phyloP scores from a whole-genome alignment of 1,140 invertebrate species.

The Parapsyche elsis region DNA sequence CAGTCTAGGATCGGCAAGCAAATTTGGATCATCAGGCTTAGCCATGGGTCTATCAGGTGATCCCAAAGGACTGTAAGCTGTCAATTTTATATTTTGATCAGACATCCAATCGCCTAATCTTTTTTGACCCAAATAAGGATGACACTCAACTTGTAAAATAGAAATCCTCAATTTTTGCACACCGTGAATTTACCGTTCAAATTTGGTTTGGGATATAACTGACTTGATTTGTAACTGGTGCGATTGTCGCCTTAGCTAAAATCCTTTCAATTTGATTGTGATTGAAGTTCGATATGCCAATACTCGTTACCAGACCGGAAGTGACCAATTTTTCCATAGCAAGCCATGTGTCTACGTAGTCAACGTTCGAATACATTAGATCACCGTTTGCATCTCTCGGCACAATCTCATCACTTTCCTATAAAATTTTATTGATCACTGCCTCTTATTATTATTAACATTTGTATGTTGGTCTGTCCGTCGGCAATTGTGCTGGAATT shows the following conservation, averaged over 20 bases:
- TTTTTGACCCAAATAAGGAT: conserved; percentile 80
- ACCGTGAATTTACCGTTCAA: neutral
- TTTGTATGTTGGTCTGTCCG: neutral
- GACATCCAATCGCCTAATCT: conserved; percentile 77
- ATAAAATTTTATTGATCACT: neutral
- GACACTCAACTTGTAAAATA: conserved; percentile 75
- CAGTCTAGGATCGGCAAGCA: conserved; percentile 70
- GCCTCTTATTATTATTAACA: no score
- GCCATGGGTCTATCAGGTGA: conserved; percentile 77
- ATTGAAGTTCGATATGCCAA: conserved; percentile 90
- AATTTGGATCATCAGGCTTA: conserved; percentile 74
- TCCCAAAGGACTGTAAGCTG: conserved; percentile 84
- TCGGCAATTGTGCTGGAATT: no score
- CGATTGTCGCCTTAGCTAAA: conserved; percentile 72
- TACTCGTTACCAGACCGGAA: conserved; percentile 76
- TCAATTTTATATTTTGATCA: conserved; percentile 72
- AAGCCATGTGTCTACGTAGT: conserved; percentile 86
- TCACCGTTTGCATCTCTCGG: conserved; percentile 71
- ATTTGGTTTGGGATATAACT: neutral
- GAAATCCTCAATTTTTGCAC: neutral
- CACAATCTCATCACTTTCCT: conserved; percentile 57
- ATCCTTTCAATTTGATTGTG: conserved; percentile 78
- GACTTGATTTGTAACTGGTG: conserved; percentile 81
- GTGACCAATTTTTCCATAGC: conserved; percentile 80
- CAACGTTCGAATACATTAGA: conserved; percentile 70